Conservation (phyloP, 1,140 invertebrate species). For the Trypoxylus dichotomus region DNA sequence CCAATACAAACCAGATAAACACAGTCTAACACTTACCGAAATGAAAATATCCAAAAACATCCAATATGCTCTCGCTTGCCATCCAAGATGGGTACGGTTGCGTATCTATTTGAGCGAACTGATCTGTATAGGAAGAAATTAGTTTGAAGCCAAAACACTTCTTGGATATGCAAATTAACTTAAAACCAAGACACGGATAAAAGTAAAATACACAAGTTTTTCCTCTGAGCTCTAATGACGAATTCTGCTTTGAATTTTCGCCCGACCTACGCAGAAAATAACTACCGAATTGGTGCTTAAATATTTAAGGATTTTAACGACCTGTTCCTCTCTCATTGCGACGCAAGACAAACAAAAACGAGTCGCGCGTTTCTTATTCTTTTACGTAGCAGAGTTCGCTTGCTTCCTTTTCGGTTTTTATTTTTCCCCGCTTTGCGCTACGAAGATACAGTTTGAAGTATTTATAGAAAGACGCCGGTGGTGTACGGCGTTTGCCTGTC, state of each 20-base stretch:
- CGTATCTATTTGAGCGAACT: no score
- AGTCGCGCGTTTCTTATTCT: not conserved
- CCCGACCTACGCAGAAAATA: not conserved
- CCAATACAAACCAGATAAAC: no score
- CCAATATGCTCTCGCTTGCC: no score
- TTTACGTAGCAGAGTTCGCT: not conserved
- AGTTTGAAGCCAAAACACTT: no score
- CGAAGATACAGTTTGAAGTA: not conserved
- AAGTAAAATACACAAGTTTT: not conserved
- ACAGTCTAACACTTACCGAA: no score
- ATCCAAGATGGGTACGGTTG: no score
- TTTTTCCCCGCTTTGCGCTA: constrained; percentile 2
- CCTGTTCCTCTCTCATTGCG: not conserved
- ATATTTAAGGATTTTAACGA: constrained; percentile 11
- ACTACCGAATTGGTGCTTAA: not conserved
- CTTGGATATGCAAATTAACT: not conserved
- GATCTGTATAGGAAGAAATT: no score
- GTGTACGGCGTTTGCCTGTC: not conserved
- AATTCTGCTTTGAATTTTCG: not conserved
- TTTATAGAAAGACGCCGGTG: constrained; percentile 5
- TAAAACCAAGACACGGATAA: not conserved
- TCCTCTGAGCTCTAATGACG: not conserved
- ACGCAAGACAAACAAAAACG: constrained; percentile 20
- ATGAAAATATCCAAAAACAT: no score
- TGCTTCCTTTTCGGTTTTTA: not conserved